Evolutionary conservation across 2,113 vertebrate species (phyloP).

Genomic region (Hydrolagus affinis): DNA sequence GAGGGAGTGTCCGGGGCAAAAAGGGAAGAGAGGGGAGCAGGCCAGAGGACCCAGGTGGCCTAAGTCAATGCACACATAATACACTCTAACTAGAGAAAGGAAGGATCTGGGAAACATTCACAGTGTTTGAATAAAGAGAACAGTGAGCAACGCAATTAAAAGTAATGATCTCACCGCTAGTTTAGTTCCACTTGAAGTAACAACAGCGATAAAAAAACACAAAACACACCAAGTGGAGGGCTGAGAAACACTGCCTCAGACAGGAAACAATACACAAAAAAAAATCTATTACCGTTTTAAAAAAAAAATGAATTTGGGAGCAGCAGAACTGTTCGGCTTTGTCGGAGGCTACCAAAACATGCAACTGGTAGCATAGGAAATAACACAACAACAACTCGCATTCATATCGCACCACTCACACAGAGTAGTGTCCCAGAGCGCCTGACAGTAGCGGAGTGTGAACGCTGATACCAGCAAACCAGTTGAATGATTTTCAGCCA

Average conservation of each 20-base stretch:
- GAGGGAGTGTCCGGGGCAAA: too few species aligned
- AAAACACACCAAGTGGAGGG: background rate
- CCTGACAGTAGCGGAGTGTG: too few species aligned
- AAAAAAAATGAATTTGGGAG: background rate
- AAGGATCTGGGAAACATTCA: constrained; percentile 1
- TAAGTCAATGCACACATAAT: background rate
- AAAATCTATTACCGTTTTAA: background rate
- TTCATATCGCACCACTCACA: too few species aligned
- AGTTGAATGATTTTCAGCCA: background rate
- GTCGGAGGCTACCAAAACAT: background rate
- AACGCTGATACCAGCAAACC: too few species aligned
- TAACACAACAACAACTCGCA: too few species aligned
- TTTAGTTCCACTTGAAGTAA: constrained; percentile 11
- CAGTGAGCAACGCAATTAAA: background rate
- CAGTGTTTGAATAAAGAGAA: background rate
- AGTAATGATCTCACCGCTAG: background rate
- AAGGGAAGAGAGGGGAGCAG: background rate
- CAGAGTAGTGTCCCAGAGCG: too few species aligned
- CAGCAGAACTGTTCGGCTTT: background rate
- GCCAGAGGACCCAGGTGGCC: background rate
- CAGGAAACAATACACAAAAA: background rate
- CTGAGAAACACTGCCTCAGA: background rate
- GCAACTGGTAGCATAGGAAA: too few species aligned
- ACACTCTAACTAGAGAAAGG: background rate
- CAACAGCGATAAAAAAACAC: background rate